Evolutionary conservation across 1,140 invertebrate genomes (phyloP), one percentile per base, ranked within the genome.

Genomic region (Laodelphax striatellus): DNA sequence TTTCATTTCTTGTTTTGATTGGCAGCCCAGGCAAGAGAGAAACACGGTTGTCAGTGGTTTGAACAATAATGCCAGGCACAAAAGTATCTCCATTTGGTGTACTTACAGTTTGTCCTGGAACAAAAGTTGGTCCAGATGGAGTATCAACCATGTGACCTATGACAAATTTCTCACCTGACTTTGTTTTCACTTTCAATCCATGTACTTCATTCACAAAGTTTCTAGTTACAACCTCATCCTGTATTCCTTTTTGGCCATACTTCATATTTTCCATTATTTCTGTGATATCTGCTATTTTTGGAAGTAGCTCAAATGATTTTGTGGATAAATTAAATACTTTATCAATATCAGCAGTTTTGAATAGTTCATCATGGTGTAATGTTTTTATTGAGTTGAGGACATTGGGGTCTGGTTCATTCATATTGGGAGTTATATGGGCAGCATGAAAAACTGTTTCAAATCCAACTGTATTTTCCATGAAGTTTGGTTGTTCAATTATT

Each of bases 31-130:
- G 84, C 5, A 86, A 72, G 65, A 87, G 86, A 38, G 3, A 38
- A 57, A 76, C 71, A 0, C 77, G 73, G 13, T 84, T 85, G 60
- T 78, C 72, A 43, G 82, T 80, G 10, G 83, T 85, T 64, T 82
- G 73, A n/a, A 88, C 71, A 10, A 84, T 84, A 71, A 87, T 84
- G 19, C 86, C 86, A 2, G 85, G 84, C 8, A 88, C 77, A 70
- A 88, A 89, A 28, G 84, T 69, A 54, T 79, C 75, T 5, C 85
- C 85, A 57, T 60, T 76, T 53, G 83, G 80, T 0, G 85, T 86
- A 41, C 81, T 77, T n/a, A 87, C 71, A 55, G 82, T 81, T 76
- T 86, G 83, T 57, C 86, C 86, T 21, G 79, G 76, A 31, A 87
- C 69, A 68, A 87, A 86, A 1, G 65, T 61, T 61, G 67, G 61